A percentile compares a stretch with the other conserved stretches of the same genome.
phyloP scores from a whole-genome alignment of 2,113 vertebrate genomes.

The Grantiella picta region DNA sequence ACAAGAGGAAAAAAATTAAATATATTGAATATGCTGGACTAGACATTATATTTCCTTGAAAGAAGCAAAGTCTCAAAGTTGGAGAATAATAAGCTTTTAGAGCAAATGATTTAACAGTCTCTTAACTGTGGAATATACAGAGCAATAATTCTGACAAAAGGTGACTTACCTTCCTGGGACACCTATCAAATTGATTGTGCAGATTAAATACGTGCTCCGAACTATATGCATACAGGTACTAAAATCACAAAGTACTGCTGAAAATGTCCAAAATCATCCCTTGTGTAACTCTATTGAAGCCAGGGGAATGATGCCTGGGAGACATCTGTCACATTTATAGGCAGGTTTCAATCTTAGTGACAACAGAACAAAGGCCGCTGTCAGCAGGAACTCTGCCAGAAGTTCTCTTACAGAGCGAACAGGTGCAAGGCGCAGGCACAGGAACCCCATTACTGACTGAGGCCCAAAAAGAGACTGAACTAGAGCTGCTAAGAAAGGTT shows the following conservation, averaged over 20 bases:
- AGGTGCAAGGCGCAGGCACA: neutral
- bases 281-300: conserved; percentile 37
- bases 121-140: conserved; percentile 14
- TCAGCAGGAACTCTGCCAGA: neutral
- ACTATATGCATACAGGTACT: neutral
- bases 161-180: conserved; percentile 38
- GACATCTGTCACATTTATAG: conserved; percentile 18
- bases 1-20: neutral
- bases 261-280: conserved; percentile 44
- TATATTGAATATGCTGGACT: neutral
- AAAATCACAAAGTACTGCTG: conserved; percentile 27
- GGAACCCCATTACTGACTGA: neutral
- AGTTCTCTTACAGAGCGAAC: neutral
- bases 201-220: conserved; percentile 48
- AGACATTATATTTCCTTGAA: neutral
- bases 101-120: conserved; percentile 48
- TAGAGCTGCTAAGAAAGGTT: neutral
- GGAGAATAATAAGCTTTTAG: conserved; percentile 22
- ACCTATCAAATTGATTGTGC: conserved; percentile 45
- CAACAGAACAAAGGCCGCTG: conserved; percentile 13
- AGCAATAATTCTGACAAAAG: conserved; percentile 43
- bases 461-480: neutral
- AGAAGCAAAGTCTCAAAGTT: neutral
- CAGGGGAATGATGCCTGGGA: neutral
- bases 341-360: conserved; percentile 42